Percentiles rank a stretch among this genome's conserved stretches.
phyloP scores from a whole-genome alignment of 1,140 invertebrate genomes.

The Leptinotarsa lineolata region DNA sequence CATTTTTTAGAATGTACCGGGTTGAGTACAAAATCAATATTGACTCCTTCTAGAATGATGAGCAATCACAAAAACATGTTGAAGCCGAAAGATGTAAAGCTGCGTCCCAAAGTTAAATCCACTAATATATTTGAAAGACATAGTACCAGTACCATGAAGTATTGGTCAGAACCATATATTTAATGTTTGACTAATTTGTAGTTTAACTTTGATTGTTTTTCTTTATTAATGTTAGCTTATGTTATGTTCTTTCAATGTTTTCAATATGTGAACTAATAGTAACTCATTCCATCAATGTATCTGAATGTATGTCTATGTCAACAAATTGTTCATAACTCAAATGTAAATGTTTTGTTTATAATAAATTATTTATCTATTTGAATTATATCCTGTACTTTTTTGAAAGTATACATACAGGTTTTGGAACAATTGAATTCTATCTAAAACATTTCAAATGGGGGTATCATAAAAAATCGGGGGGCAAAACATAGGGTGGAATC shows the following conservation, averaged over 20 bases:
- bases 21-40: slow-evolving; percentile 78
- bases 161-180: slow-evolving; percentile 54
- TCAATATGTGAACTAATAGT: too few species aligned
- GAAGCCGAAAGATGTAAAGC: slow-evolving; percentile 78
- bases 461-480: too few species aligned
- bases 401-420: too few species aligned
- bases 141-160: slow-evolving; percentile 48
- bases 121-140: slow-evolving; percentile 47
- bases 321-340: not conserved
- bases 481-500: too few species aligned
- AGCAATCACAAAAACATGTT: slow-evolving; percentile 77
- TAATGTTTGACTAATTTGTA: slow-evolving; percentile 28
- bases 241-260: not conserved
- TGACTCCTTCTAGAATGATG: slow-evolving; percentile 70
- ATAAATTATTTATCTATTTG: slow-evolving; percentile 7
- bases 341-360: slow-evolving; percentile 20
- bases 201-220: not conserved
- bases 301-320: too few species aligned
- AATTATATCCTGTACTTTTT: too few species aligned
- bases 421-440: too few species aligned
- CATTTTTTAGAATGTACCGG: slow-evolving; percentile 79
- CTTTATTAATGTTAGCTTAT: slow-evolving; percentile 14
- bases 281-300: too few species aligned
- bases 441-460: too few species aligned
- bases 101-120: slow-evolving; percentile 59